Evolutionary conservation across 2,888 invertebrate species (phyloP), one percentile per base, ranked within the genome.

Genomic region (Onchidella celtica): DNA sequence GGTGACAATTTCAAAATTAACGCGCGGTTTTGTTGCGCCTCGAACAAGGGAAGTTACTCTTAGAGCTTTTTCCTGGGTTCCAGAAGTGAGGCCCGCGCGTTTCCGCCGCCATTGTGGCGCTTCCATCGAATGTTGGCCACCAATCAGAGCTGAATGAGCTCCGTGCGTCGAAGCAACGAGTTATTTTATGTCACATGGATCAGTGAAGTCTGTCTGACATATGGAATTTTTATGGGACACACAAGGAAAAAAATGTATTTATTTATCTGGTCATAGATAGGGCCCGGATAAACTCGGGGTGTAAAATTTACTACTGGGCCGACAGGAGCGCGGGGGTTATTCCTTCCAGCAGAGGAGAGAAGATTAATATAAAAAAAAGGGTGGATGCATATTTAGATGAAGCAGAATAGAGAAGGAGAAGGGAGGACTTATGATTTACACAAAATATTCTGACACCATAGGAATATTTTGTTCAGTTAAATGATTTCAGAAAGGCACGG

Each of bases 1-100:
- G 63, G 65, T 73, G 72, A 73, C 79, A 72, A 79, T 79, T 73
- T 79, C 72, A 72, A 79, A 79, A 79, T 79, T 73, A 79, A 79
- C 79, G 79, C 79, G 72, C 79, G 73, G 65, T 79, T 79, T 79
- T 79, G 79, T 79, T 73, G 79, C 73, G 79, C 73, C 32, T 40
- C 47, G 65, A 79, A 79, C 79, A 79, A 79, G 79, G 79, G 79
- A 79, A 72, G 73, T 73, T 72, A 79, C 79, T 79, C 72, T 79
- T 73, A 73, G 65, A 65, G 72, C 79, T 65, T 79, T 72, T 79
- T 79, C 70, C 72, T 47, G 40, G 36, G 40, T 79, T 79, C 72
- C 78, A 77, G 55, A 57, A 65, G 77, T 66, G 66, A 68, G 40
- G 69, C 40, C 69, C 27, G 66, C 29, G 61, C 78, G 69, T 61